Conservation (phyloP, 2,888 invertebrate species). For the Lumbricus terrestris region DNA sequence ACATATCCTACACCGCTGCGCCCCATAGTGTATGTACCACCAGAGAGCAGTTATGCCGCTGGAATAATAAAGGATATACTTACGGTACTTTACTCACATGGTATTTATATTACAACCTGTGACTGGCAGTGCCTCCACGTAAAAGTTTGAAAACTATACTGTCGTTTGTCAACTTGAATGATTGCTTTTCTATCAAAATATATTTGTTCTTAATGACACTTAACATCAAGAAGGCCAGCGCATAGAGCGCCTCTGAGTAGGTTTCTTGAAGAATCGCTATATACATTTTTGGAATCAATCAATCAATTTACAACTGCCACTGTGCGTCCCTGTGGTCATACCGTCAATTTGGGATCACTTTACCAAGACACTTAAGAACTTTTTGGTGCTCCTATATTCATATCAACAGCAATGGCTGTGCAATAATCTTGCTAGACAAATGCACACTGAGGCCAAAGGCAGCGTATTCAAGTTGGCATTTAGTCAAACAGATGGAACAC, state of each 20-base stretch:
- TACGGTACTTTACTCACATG: not conserved
- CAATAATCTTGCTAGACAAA: not conserved
- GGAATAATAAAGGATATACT: too few relatives aligned
- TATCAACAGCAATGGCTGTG: not conserved
- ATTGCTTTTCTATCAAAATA: not conserved
- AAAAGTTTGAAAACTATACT: not conserved
- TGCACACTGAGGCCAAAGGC: not conserved
- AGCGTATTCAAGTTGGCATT: too few relatives aligned
- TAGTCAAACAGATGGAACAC: not conserved
- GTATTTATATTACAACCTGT: not conserved
- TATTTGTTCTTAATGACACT: too few relatives aligned
- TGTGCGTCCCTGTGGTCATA: not conserved
- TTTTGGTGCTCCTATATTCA: not conserved
- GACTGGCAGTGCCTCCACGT: not conserved
- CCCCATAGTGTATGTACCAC: too few relatives aligned
- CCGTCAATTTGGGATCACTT: not conserved
- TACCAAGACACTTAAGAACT: not conserved
- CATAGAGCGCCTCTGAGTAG: too few relatives aligned
- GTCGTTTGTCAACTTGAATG: not conserved
- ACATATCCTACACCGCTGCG: too few relatives aligned
- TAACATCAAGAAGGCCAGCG: too few relatives aligned
- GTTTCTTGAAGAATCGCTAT: too few relatives aligned
- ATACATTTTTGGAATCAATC: too few relatives aligned
- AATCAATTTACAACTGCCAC: not conserved
- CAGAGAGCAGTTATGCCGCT: too few relatives aligned